These are phyloP conservation scores for Taphrorychus bicolor DNA, from an alignment of 2,888 invertebrate species.

Conservation along the genomic window DNA sequence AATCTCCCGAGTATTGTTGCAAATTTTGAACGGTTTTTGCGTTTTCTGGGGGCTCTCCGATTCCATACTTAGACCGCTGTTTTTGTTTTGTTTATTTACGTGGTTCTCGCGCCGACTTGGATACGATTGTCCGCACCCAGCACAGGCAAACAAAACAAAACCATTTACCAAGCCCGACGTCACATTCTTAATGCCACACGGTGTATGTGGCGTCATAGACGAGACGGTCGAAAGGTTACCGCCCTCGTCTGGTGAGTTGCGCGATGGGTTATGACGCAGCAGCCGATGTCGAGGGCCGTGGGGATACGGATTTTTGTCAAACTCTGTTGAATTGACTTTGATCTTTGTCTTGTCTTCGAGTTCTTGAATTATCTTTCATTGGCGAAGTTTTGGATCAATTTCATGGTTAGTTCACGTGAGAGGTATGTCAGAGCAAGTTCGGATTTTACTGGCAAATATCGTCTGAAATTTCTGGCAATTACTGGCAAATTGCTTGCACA, in stretches of 20 bases:
- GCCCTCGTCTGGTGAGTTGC: not conserved
- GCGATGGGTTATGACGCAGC: not conserved
- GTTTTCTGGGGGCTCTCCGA: constrained; percentile 61
- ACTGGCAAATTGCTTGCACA: too few relatives aligned
- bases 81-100: not conserved
- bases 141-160: constrained; percentile 2
- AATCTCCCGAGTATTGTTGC: constrained; percentile 79
- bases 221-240: constrained; percentile 9
- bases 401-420: too few relatives aligned
- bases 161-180: not conserved
- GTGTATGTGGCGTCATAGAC: not conserved
- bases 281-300: not conserved
- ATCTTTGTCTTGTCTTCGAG: too few relatives aligned
- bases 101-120: not conserved
- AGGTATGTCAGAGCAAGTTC: too few relatives aligned
- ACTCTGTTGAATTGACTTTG: not conserved
- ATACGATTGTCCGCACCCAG: constrained; percentile 7
- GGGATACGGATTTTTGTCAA: not conserved
- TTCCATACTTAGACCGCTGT: constrained; percentile 63
- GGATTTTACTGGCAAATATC: too few relatives aligned
- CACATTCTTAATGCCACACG: not conserved
- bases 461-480: too few relatives aligned
- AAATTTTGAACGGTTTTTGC: constrained; percentile 77
- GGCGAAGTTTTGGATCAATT: too few relatives aligned
- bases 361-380: too few relatives aligned